phyloP scores from a whole-genome alignment of 2,888 invertebrate species.

The Heliconius ismenius region DNA sequence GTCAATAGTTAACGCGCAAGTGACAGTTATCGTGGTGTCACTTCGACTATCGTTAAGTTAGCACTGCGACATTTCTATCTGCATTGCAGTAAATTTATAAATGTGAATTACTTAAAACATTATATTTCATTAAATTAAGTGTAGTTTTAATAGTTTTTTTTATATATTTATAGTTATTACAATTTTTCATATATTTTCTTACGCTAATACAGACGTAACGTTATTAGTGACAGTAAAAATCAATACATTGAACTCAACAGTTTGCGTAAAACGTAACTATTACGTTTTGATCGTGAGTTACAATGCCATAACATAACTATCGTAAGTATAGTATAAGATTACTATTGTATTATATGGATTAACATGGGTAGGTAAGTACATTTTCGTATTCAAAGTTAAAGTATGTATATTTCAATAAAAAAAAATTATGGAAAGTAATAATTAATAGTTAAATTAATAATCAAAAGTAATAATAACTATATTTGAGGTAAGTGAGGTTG shows the following conservation, averaged over 20 bases:
- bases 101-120: not conserved
- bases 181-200: not conserved
- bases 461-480: too few relatives aligned
- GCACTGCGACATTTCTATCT: slow-evolving; percentile 1
- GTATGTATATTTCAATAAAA: too few relatives aligned
- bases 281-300: not conserved
- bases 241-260: not conserved
- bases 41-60: slow-evolving; percentile 26
- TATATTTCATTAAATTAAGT: not conserved
- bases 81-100: slow-evolving; percentile 8
- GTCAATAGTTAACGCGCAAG: slow-evolving; percentile 21
- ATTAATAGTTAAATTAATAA: not conserved
- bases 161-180: not conserved
- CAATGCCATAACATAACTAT: not conserved
- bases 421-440: not conserved
- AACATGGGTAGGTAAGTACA: not conserved
- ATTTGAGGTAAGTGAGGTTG: not conserved
- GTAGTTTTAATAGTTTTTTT: not conserved
- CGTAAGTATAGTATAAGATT: not conserved
- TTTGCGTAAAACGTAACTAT: slow-evolving; percentile 19
- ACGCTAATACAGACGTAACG: not conserved
- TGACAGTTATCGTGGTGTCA: slow-evolving; percentile 23
- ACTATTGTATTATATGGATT: not conserved
- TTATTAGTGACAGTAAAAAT: not conserved
- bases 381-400: not conserved